phyloP scores from a whole-genome alignment of 2,113 vertebrate species.

The Tragelaphus strepsiceros region DNA sequence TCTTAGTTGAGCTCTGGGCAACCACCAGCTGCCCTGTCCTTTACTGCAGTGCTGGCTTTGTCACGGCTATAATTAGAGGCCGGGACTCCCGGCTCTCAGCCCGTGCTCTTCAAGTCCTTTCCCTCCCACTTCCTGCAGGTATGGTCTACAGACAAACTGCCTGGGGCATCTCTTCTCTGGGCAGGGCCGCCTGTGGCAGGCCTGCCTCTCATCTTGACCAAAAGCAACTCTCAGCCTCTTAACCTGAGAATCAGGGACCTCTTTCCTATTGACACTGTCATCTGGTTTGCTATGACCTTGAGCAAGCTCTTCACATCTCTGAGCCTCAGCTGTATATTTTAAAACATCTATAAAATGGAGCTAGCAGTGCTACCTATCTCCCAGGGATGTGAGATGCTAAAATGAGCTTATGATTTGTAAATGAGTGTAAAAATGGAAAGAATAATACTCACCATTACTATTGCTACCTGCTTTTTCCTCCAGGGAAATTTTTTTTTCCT shows the following conservation, averaged over 20 bases:
- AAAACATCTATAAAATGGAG: neutral
- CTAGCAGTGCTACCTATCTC: neutral
- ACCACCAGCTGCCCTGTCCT: neutral
- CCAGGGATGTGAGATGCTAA: neutral
- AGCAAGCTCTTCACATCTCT: neutral
- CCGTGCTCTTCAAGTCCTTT: neutral
- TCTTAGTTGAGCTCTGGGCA: neutral
- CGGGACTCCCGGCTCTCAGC: neutral
- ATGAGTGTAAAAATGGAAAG: neutral
- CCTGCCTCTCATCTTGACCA: neutral
- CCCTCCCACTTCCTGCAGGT: neutral
- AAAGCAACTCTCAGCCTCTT: neutral
- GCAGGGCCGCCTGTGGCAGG: neutral
- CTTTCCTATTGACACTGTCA: neutral
- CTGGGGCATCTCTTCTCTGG: neutral
- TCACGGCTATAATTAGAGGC: neutral
- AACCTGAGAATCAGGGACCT: neutral
- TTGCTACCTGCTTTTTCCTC: neutral
- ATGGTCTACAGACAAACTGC: neutral
- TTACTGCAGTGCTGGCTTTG: neutral
- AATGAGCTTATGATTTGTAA: neutral
- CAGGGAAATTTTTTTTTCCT: neutral
- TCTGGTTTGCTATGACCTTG: neutral
- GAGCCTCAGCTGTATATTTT: neutral
- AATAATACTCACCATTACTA: neutral